A percentile compares a stretch with the other conserved stretches of the same genome.
phyloP scores from a whole-genome alignment of 2,797 vertebrate genomes.

The Eutrigla gurnardus region DNA sequence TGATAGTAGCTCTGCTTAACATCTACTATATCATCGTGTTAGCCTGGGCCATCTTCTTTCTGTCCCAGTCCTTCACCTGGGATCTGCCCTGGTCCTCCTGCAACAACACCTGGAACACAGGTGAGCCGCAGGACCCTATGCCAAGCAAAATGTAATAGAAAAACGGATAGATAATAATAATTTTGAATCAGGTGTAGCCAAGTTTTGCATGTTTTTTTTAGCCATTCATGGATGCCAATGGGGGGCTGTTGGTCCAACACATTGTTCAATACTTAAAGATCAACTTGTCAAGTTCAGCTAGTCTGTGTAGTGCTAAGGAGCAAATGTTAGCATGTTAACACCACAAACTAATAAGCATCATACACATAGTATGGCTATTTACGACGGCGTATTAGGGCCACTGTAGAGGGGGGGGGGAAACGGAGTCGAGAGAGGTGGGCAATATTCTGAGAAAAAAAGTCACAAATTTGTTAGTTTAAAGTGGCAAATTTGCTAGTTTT shows the following conservation, averaged over 20 bases:
- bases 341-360: background rate
- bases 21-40: slow-evolving; percentile 95
- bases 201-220: background rate
- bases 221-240: too few species aligned
- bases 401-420: too few species aligned
- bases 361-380: background rate
- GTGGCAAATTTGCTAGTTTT: too few species aligned
- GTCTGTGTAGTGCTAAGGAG: background rate
- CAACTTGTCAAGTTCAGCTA: background rate
- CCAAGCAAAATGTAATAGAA: too few species aligned
- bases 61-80: slow-evolving; percentile 92
- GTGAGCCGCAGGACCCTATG: slow-evolving; percentile 66
- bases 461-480: too few species aligned
- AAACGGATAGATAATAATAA: too few species aligned
- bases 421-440: too few species aligned
- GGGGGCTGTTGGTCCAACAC: background rate
- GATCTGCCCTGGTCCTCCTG: slow-evolving; percentile 96
- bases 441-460: too few species aligned
- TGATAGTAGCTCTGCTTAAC: slow-evolving; percentile 91
- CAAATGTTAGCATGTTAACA: background rate
- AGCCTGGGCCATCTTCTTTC: slow-evolving; percentile 95
- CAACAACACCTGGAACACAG: slow-evolving; percentile 96
- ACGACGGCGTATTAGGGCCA: too few species aligned
- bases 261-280: background rate
- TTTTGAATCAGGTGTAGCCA: background rate